These are phyloP conservation scores for Dioctria linearis DNA, from an alignment of 2,888 invertebrate genomes.

Conservation along the genomic window DNA sequence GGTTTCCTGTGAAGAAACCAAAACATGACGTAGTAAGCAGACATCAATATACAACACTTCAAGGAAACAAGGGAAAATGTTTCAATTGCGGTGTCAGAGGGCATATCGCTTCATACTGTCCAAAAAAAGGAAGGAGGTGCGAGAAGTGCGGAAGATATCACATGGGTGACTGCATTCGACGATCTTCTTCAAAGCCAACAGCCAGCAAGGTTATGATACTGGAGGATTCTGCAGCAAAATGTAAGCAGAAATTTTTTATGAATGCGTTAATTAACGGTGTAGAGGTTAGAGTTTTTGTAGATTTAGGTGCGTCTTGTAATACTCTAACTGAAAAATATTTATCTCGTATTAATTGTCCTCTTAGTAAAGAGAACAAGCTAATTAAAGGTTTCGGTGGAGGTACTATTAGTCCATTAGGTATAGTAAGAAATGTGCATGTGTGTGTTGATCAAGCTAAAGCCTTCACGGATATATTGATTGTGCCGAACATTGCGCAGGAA, in stretches of 20 bases:
- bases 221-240: neutral
- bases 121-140: neutral
- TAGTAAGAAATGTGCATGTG: neutral
- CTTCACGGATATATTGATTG: too few species aligned
- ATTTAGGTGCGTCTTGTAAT: slow-evolving; percentile 37
- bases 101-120: neutral
- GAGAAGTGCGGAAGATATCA: neutral
- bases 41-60: neutral
- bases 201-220: neutral
- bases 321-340: slow-evolving; percentile 21
- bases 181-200: neutral
- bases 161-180: neutral
- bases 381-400: slow-evolving; percentile 54
- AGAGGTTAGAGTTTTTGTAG: slow-evolving; percentile 29
- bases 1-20: neutral
- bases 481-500: too few species aligned
- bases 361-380: neutral
- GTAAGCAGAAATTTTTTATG: slow-evolving; percentile 45
- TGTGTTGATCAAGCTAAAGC: too few species aligned
- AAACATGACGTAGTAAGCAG: neutral
- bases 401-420: neutral
- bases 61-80: neutral
- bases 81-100: neutral
- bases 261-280: slow-evolving; percentile 31
- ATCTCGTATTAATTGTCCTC: neutral